Conservation (phyloP, 1,140 invertebrate genomes). For the Brachionus sp. region DNA sequence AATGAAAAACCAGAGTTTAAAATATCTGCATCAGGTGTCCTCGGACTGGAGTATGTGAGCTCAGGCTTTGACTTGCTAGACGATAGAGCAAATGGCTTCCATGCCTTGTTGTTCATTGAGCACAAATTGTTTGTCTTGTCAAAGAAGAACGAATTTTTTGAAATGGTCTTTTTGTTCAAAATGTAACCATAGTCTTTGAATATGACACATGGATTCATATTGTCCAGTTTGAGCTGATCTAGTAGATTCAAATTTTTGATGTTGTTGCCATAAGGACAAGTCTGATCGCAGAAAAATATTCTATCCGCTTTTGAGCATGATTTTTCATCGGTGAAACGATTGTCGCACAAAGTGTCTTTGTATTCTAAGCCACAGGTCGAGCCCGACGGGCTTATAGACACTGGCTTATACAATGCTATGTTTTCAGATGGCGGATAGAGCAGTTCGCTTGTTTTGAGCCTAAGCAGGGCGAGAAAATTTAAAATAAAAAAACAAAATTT, state of each 20-base stretch:
- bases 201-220: slow-evolving; percentile 12
- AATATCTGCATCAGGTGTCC: background rate
- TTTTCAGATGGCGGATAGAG: background rate
- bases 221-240: slow-evolving; percentile 13
- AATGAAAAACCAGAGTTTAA: slow-evolving; percentile 27
- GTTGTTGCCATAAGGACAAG: slow-evolving; percentile 13
- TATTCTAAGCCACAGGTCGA: slow-evolving; percentile 11
- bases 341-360: slow-evolving; percentile 40
- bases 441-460: background rate
- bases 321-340: background rate
- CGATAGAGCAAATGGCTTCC: background rate
- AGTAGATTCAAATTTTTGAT: background rate
- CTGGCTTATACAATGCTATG: background rate
- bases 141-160: slow-evolving; percentile 26
- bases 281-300: slow-evolving; percentile 29
- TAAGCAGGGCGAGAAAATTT: background rate
- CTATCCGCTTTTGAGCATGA: background rate
- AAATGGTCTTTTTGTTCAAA: background rate
- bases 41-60: background rate
- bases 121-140: slow-evolving; percentile 33
- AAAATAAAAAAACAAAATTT: background rate
- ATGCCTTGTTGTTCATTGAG: background rate
- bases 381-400: background rate
- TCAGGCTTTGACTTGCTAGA: background rate
- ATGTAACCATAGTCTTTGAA: slow-evolving; percentile 23